Conservation (phyloP, 2,113 vertebrate genomes). For the Hippocampus abdominalis region DNA sequence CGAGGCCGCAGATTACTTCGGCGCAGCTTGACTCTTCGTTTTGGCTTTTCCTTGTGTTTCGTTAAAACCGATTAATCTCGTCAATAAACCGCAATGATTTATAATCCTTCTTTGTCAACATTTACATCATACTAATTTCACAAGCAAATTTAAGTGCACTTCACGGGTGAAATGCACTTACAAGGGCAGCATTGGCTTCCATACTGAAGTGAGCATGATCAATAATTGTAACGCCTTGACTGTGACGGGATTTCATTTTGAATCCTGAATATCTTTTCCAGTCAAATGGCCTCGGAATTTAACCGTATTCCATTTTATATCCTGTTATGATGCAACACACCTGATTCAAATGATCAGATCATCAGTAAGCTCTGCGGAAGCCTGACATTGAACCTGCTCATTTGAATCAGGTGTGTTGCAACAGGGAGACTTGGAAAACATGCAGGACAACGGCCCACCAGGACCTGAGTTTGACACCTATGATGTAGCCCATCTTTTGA, state of each 20-base stretch:
- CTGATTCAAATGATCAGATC: no score
- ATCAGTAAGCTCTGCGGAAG: no score
- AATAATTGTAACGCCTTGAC: background rate
- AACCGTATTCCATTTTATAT: background rate
- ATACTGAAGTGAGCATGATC: background rate
- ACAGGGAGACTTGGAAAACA: no score
- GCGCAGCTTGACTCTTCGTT: constrained; percentile 3
- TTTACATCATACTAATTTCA: background rate
- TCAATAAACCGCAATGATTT: background rate
- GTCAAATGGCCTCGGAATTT: background rate
- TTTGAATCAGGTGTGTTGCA: no score
- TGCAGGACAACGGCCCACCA: no score
- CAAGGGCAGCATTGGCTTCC: background rate
- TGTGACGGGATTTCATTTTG: background rate
- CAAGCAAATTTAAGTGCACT: background rate
- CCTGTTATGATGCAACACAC: no score
- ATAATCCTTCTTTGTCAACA: background rate
- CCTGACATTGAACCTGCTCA: no score
- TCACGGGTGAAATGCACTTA: background rate
- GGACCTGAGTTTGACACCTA: no score
- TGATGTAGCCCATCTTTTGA: no score
- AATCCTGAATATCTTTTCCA: background rate
- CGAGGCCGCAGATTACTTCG: constrained; percentile 6
- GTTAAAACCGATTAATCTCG: no score
- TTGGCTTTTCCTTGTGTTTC: background rate